Percentiles rank a stretch among this genome's conserved stretches.
phyloP scores from a whole-genome alignment of 1,140 invertebrate species.

The Hyles euphorbiae region DNA sequence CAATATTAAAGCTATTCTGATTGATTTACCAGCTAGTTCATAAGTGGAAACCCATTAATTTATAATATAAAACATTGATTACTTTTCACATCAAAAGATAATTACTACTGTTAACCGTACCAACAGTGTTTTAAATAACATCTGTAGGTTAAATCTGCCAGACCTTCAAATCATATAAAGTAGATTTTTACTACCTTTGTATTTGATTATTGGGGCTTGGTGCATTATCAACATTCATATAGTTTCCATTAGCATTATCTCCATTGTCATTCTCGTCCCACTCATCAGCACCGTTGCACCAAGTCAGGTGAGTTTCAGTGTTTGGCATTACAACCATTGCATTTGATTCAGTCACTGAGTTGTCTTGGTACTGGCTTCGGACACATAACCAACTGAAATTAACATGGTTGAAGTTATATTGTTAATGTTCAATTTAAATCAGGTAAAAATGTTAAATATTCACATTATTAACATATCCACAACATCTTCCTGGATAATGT shows the following conservation, averaged over 20 bases:
- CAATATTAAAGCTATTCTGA: not conserved
- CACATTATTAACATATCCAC: no score
- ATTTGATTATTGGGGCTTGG: constrained; percentile 41
- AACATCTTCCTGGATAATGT: no score
- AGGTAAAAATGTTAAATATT: no score
- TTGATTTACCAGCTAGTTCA: no score
- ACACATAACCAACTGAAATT: constrained; percentile 60
- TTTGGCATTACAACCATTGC: constrained; percentile 44
- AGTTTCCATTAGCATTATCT: constrained; percentile 59
- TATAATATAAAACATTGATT: no score
- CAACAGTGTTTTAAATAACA: no score
- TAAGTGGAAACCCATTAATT: no score
- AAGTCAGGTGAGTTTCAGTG: constrained; percentile 43
- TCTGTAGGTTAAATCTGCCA: no score
- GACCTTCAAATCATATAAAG: not conserved
- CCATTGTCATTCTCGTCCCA: constrained; percentile 72
- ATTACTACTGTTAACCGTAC: no score
- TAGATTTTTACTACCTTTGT: constrained; percentile 37
- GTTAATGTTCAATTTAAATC: no score
- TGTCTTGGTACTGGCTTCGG: constrained; percentile 56
- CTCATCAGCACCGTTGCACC: constrained; percentile 62
- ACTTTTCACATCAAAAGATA: no score
- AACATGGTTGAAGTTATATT: no score
- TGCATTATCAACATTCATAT: constrained; percentile 59
- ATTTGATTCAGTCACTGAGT: constrained; percentile 28